Conservation (phyloP, 2,797 vertebrate species). For the Dallia pectoralis region DNA sequence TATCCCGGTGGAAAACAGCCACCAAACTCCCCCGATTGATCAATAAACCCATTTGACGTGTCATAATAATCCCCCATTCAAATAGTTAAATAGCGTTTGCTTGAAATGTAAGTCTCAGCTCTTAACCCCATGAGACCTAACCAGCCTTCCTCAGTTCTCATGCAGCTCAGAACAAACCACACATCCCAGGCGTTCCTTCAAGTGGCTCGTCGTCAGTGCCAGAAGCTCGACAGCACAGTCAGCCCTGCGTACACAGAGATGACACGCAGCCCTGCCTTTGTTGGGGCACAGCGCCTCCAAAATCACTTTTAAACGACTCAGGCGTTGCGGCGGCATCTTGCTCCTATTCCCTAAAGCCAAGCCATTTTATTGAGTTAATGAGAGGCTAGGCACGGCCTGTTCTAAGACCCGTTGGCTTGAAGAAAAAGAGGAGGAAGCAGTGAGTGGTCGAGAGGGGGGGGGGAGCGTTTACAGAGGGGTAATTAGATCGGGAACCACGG, state of each 20-base stretch:
- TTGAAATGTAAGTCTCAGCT: too few relatives aligned
- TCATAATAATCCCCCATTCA: too few relatives aligned
- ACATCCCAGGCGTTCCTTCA: not conserved
- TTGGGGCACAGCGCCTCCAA: conserved; percentile 30
- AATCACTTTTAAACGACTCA: conserved; percentile 38
- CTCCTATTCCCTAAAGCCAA: conserved; percentile 23
- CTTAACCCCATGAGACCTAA: too few relatives aligned
- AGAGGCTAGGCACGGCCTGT: too few relatives aligned
- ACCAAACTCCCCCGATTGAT: too few relatives aligned
- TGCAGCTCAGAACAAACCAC: not conserved
- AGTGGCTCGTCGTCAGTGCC: not conserved
- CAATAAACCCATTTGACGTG: too few relatives aligned
- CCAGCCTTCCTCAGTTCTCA: not conserved
- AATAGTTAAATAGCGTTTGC: too few relatives aligned
- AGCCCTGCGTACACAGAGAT: not conserved
- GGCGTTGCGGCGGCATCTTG: conserved; percentile 53
- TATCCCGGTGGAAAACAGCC: too few relatives aligned
- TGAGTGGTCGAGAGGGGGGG: not conserved
- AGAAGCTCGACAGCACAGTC: not conserved
- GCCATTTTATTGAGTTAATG: too few relatives aligned
- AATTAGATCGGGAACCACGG: conserved; percentile 49
- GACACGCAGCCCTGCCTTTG: not conserved
- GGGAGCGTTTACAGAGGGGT: conserved; percentile 33
- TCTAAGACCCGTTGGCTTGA: too few relatives aligned
- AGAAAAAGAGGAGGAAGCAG: not conserved